These are phyloP conservation scores for Leuciscus waleckii DNA, from an alignment of 2,797 vertebrate genomes.

Conservation along the genomic window DNA sequence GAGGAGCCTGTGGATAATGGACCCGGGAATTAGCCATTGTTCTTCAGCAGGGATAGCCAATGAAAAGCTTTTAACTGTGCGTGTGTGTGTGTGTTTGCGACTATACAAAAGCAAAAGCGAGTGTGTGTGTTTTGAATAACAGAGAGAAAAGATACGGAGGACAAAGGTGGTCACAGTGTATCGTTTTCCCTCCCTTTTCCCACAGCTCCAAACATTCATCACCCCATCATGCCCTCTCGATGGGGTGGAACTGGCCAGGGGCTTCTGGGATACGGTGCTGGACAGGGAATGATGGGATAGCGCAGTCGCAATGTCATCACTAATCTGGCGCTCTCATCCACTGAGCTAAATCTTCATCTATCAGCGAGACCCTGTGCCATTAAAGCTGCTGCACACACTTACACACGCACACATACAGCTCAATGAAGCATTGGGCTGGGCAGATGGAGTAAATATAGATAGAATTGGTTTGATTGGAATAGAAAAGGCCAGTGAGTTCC, in stretches of 20 bases:
- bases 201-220: conserved; percentile 69
- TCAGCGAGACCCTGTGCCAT: conserved; percentile 30
- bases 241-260: conserved; percentile 64
- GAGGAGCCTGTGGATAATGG: conserved; percentile 52
- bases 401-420: conserved; percentile 59
- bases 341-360: conserved; percentile 72
- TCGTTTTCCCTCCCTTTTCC: conserved; percentile 28
- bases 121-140: conserved; percentile 15
- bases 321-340: conserved; percentile 75
- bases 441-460: conserved; percentile 79
- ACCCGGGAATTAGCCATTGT: conserved; percentile 61
- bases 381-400: conserved; percentile 47
- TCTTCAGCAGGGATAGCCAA: conserved; percentile 23
- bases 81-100: conserved; percentile 4
- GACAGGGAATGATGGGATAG: conserved; percentile 77
- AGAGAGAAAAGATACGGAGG: conserved; percentile 10
- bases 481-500: conserved; percentile 67
- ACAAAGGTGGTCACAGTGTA: conserved; percentile 16
- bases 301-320: conserved; percentile 72
- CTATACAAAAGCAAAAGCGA: conserved; percentile 26
- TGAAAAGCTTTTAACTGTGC: neutral
- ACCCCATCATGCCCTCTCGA: conserved; percentile 72
- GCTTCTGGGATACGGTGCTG: conserved; percentile 52
- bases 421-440: conserved; percentile 76
- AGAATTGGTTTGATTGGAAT: conserved; percentile 75